Evolutionary conservation across 2,888 invertebrate genomes (phyloP).

Genomic region (Ditula angustiorana): DNA sequence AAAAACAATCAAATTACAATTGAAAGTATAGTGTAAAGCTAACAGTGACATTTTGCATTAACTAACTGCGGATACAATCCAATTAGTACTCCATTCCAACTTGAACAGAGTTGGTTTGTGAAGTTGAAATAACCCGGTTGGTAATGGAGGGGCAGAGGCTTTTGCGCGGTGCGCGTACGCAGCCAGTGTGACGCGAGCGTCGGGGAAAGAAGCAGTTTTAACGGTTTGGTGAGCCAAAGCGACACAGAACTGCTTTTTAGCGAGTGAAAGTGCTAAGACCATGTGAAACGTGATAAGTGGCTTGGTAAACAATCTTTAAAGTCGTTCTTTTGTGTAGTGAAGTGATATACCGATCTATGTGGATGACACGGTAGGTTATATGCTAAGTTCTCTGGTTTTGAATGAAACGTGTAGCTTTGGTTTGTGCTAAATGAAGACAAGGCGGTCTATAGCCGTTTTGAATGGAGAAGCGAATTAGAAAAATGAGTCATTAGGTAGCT

Average conservation of each 20-base stretch:
- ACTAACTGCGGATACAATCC: neutral
- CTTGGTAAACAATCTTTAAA: conserved; percentile 41
- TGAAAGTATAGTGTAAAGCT: conserved; percentile 35
- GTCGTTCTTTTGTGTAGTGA: conserved; percentile 34
- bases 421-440: neutral
- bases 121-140: neutral
- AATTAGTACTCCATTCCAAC: neutral
- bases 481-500: conserved; percentile 20
- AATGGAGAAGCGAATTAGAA: neutral
- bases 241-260: conserved; percentile 65
- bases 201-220: conserved; percentile 58
- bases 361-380: conserved; percentile 45
- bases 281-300: conserved; percentile 59
- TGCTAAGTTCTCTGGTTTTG: conserved; percentile 31
- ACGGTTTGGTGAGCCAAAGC: conserved; percentile 63
- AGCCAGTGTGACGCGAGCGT: conserved; percentile 65
- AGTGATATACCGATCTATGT: conserved; percentile 6
- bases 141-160: conserved; percentile 62
- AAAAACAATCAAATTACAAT: conserved; percentile 35
- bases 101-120: neutral
- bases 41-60: conserved; percentile 35
- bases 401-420: neutral
- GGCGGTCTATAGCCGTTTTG: conserved; percentile 29
- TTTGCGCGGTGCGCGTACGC: conserved; percentile 59
- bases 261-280: conserved; percentile 73